phyloP scores from a whole-genome alignment of 2,888 invertebrate species.

The Thecocarcelia acutangulata region DNA sequence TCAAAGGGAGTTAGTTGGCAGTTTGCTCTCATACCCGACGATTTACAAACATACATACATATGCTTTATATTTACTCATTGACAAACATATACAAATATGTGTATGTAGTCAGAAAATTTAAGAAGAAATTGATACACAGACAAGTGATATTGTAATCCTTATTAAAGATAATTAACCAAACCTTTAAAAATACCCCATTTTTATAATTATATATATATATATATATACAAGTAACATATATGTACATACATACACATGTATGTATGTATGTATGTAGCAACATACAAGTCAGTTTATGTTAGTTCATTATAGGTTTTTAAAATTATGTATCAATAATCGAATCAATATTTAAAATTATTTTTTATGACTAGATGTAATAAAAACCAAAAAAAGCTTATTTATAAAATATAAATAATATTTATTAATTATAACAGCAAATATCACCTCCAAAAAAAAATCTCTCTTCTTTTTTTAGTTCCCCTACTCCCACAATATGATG shows the following conservation, averaged over 20 bases:
- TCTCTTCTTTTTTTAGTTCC: constrained; percentile 9
- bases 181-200: constrained; percentile 5
- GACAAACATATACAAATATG: neutral
- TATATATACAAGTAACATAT: no score
- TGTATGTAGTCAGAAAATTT: constrained; percentile 5
- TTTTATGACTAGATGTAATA: neutral
- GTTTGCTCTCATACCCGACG: no score
- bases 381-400: constrained; percentile 29
- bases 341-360: constrained; percentile 6
- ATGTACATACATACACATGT: neutral
- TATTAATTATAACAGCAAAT: neutral
- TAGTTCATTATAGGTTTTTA: constrained; percentile 5
- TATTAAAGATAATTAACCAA: constrained; percentile 54
- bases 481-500: constrained; percentile 4
- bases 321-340: constrained; percentile 1
- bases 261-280: neutral
- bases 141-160: constrained; percentile 67
- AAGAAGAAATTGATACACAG: constrained; percentile 49
- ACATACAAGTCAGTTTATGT: constrained; percentile 14
- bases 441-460: constrained; percentile 21
- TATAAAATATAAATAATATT: neutral
- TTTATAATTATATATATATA: no score
- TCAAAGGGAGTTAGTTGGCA: no score
- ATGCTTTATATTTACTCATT: constrained; percentile 54
- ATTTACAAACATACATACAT: constrained; percentile 3